phyloP scores from a whole-genome alignment of 2,888 invertebrate species.

The Acleris cristana region DNA sequence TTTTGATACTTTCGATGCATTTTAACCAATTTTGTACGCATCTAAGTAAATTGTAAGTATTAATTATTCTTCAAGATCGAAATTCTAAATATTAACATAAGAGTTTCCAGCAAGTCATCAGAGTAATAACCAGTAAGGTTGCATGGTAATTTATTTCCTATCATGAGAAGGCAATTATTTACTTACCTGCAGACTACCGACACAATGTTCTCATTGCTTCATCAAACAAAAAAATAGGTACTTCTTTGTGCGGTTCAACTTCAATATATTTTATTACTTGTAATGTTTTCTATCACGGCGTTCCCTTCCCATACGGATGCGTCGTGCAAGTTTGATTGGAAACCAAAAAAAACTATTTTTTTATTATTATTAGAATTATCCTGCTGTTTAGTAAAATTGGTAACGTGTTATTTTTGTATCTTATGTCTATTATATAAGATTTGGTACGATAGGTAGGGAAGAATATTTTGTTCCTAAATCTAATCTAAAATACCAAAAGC shows the following conservation, averaged over 20 bases:
- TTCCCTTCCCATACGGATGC: background rate
- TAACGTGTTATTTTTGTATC: too few species aligned
- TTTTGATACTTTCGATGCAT: conserved; percentile 3
- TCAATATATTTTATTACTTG: conserved; percentile 3
- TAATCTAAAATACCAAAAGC: too few species aligned
- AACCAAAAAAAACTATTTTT: too few species aligned
- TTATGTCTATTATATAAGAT: too few species aligned
- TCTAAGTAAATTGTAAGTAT: background rate
- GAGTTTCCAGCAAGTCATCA: conserved; percentile 60
- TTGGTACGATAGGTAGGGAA: too few species aligned
- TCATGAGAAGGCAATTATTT: conserved; percentile 48
- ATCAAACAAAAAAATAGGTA: conserved; percentile 19
- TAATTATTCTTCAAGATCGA: conserved; percentile 3
- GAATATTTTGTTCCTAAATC: too few species aligned
- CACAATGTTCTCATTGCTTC: conserved; percentile 21
- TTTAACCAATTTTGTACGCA: background rate
- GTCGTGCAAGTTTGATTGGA: too few species aligned
- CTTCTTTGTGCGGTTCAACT: conserved; percentile 5
- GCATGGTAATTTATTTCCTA: conserved; percentile 57
- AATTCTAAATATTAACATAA: conserved; percentile 15
- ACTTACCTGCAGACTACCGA: conserved; percentile 41
- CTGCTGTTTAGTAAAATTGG: too few species aligned
- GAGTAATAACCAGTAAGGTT: conserved; percentile 58
- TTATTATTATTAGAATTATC: too few species aligned
- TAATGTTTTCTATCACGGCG: background rate